Evolutionary conservation across 2,888 invertebrate species (phyloP).

Genomic region (Pantelozetes paolii): DNA sequence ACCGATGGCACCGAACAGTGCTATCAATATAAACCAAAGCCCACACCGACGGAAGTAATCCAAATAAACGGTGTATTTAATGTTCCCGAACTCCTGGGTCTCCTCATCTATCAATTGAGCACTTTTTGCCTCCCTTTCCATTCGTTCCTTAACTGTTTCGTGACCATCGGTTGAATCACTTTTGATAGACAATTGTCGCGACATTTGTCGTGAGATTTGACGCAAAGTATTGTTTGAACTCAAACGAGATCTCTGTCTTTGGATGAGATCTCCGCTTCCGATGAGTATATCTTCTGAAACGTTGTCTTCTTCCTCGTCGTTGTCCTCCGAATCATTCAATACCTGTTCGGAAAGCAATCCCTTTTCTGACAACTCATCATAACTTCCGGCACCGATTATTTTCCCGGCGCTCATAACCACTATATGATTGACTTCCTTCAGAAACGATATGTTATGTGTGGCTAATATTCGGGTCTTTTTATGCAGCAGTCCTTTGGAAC

Average conservation of each 20-base stretch:
- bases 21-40: neutral
- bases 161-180: neutral
- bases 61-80: neutral
- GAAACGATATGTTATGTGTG: constrained; percentile 56
- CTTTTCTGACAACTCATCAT: constrained; percentile 47
- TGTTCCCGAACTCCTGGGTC: neutral
- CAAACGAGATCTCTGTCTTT: neutral
- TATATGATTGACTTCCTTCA: constrained; percentile 55
- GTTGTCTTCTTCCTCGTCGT: no score
- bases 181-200: constrained; percentile 5
- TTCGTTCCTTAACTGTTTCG: neutral
- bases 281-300: neutral
- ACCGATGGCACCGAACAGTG: neutral
- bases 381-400: constrained; percentile 55
- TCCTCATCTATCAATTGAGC: neutral
- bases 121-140: constrained; percentile 2
- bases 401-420: constrained; percentile 54
- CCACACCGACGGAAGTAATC: constrained; percentile 7
- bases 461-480: constrained; percentile 59
- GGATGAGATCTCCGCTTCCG: neutral
- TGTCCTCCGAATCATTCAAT: neutral
- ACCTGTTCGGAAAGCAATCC: constrained; percentile 23
- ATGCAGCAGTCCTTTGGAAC: constrained; percentile 55
- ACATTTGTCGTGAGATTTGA: neutral
- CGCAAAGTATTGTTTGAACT: neutral